These are phyloP conservation scores for Zalophus californianus DNA, from an alignment of 2,797 vertebrate species.

Conservation along the genomic window DNA sequence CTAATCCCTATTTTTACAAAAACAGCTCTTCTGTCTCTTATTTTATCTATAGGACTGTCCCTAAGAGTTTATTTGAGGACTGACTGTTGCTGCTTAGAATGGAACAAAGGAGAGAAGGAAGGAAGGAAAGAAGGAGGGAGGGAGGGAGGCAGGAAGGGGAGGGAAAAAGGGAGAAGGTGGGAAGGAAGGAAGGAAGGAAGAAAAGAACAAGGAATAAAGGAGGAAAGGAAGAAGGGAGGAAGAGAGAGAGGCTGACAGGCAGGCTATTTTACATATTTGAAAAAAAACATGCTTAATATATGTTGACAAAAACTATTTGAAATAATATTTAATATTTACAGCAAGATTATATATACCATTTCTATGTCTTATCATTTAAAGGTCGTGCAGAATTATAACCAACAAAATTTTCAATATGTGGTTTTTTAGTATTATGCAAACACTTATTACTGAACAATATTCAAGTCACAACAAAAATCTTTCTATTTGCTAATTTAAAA, in stretches of 20 bases:
- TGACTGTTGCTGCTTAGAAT: not conserved
- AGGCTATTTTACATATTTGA: not conserved
- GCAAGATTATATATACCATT: not conserved
- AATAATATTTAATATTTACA: not conserved
- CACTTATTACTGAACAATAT: not conserved
- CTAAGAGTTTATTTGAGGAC: not conserved
- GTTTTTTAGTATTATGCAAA: not conserved
- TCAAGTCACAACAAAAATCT: not conserved
- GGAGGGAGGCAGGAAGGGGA: not conserved
- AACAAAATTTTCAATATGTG: not conserved
- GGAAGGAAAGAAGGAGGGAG: not conserved
- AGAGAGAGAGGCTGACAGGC: not conserved
- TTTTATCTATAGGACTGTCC: not conserved
- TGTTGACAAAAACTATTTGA: not conserved
- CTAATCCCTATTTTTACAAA: not conserved
- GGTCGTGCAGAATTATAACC: not conserved
- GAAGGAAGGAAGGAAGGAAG: too few relatives aligned
- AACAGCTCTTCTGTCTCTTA: not conserved
- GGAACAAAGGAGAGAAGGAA: not conserved
- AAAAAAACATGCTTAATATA: not conserved
- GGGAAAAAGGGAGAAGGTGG: rapidly evolving
- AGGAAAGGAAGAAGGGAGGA: not conserved
- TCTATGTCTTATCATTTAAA: not conserved
- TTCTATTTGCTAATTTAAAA: slow-evolving; percentile 3
- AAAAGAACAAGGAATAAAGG: not conserved